Base-by-base conservation (phyloP, 37 sponge, comb jelly and placozoan genomes). In the Dysidea cf. avara region DNA sequence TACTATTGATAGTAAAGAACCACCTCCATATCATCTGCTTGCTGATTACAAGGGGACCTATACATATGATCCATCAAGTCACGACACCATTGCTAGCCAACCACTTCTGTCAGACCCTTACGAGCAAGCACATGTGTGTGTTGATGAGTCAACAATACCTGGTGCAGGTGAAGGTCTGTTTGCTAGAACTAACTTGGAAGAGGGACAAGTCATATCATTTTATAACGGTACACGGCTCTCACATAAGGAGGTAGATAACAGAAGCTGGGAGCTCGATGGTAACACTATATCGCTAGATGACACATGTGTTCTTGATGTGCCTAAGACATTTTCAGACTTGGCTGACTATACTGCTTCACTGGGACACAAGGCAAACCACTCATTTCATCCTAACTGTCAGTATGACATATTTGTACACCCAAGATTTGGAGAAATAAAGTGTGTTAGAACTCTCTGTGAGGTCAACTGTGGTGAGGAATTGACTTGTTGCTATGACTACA, bases 281-380 rank as follows among this genome's bases (percentile, higher is more conserved):
- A 83, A 89, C 66, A 83, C 84, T 35, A 78, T 89, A 18, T 63
- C 80, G 14, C 39, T 89, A 34, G 80, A 89, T 39, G 84, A 83
- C 1, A 39, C 61, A 0, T 50, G 52, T 11, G 90, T 89, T 31
- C 60, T 89, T 25, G 90, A 89, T 32, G 80, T 89, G 1, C 90
- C 90, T 11, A 22, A 16, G 29, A 58, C 53, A 21, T 72, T 12
- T 30, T 52, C 79, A 7, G 25, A 30, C 4, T 9, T 64, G 5
- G 50, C 26, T 18, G 21, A 24, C 9, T 89, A 89, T 66, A 71
- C 69, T 66, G 90, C 90, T 11, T 73, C 64, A 35, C 64, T 89
- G 1, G 90, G 83, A 6, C 90, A 89, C 84, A 89, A 89, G 52
- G 90, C 90, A 18, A 89, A 89, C 43, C 90, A 89, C 47, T 89